These are phyloP conservation scores for Eospalax fontanierii DNA, from an alignment of 2,797 vertebrate species.

Conservation along the genomic window DNA sequence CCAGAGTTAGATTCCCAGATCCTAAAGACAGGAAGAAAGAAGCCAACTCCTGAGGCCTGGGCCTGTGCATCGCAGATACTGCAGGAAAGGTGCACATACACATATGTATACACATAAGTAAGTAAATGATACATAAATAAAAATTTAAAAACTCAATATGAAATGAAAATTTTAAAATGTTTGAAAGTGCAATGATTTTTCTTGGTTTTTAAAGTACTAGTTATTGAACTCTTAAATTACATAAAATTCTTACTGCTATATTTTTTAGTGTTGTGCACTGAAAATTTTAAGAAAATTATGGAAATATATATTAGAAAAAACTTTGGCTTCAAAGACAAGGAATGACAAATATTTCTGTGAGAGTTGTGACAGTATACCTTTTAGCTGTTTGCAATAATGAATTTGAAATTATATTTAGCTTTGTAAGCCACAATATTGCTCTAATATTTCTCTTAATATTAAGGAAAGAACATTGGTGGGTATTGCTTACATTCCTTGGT, in stretches of 20 bases:
- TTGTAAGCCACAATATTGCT: not conserved
- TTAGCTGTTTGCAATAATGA: not conserved
- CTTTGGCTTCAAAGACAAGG: not conserved
- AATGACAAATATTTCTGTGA: not conserved
- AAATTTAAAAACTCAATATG: too few relatives aligned
- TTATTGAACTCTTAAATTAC: too few relatives aligned
- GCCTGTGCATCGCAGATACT: too few relatives aligned
- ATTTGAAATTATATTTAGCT: not conserved
- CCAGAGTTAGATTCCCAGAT: too few relatives aligned
- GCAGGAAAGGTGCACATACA: too few relatives aligned
- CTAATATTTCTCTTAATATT: not conserved
- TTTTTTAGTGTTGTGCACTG: not conserved
- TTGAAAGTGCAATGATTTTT: not conserved
- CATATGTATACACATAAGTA: not conserved
- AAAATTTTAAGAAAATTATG: not conserved
- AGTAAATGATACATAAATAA: not conserved
- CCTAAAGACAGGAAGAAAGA: too few relatives aligned
- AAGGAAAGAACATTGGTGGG: not conserved
- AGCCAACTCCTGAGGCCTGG: too few relatives aligned
- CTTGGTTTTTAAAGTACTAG: not conserved
- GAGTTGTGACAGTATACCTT: not conserved
- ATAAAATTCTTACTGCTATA: too few relatives aligned
- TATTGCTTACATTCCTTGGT: not conserved
- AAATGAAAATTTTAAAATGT: not conserved
- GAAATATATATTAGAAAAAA: not conserved